Conservation (phyloP, 2,113 vertebrate species). For the Genyomyrus donnyi region DNA sequence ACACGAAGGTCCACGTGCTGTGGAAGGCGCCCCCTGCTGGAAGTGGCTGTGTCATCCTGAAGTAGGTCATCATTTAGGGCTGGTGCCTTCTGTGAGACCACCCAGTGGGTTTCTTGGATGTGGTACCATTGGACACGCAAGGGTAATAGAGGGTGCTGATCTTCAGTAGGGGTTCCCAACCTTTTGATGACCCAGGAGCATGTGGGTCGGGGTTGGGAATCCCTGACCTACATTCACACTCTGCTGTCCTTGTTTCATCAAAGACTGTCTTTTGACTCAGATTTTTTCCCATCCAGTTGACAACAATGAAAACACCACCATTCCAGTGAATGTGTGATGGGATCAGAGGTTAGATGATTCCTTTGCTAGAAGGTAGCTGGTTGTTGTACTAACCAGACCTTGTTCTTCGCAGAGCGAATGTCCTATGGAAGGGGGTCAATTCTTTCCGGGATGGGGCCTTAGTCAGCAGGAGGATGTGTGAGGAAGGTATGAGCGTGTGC, state of each 20-base stretch:
- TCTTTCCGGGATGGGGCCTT: slow-evolving; percentile 93
- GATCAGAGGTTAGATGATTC: neutral
- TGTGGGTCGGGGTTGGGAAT: neutral
- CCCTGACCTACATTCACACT: neutral
- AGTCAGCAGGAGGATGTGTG: slow-evolving; percentile 84
- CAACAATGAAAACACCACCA: neutral
- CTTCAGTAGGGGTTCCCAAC: neutral
- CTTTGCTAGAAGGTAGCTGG: neutral
- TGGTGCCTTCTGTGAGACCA: neutral
- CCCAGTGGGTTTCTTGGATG: neutral
- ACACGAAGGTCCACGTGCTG: slow-evolving; percentile 85
- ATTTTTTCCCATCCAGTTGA: neutral
- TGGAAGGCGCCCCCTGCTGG: slow-evolving; percentile 83
- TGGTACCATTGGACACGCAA: neutral
- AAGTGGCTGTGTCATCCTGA: slow-evolving; percentile 82
- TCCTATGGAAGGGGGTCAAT: slow-evolving; percentile 87
- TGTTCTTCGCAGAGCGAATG: slow-evolving; percentile 73
- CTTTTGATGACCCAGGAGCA: neutral
- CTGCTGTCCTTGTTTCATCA: neutral
- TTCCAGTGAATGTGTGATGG: neutral
- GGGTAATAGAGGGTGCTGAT: neutral
- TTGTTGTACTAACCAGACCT: neutral
- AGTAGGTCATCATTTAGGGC: slow-evolving; percentile 60
- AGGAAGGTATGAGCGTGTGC: slow-evolving; percentile 71
- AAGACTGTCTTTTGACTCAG: neutral